These are phyloP conservation scores for Coturnix japonica DNA, from an alignment of 2,113 vertebrate genomes.

Conservation along the genomic window DNA sequence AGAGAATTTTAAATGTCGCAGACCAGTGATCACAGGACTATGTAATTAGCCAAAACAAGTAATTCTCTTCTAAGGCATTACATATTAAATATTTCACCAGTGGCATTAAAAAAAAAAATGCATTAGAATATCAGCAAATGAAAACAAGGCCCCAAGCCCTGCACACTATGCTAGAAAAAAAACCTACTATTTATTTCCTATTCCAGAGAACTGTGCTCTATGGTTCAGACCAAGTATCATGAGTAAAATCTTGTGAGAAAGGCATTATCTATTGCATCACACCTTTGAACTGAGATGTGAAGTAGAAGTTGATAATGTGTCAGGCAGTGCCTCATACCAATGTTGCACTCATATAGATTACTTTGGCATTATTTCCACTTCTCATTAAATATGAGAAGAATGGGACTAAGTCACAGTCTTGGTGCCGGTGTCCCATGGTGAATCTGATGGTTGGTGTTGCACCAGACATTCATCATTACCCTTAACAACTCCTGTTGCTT, in stretches of 20 bases:
- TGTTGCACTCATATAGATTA: not conserved
- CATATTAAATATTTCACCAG: not conserved
- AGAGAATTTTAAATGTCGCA: constrained; percentile 46
- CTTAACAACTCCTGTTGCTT: not conserved
- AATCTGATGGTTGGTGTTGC: not conserved
- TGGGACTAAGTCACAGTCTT: not conserved
- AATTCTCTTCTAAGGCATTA: constrained; percentile 19
- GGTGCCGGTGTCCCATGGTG: not conserved
- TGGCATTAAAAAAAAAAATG: not conserved
- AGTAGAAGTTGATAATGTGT: not conserved
- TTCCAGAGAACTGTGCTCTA: not conserved
- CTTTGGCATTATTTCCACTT: not conserved
- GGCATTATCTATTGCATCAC: not conserved
- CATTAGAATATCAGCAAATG: not conserved
- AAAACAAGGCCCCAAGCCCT: not conserved
- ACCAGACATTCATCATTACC: not conserved
- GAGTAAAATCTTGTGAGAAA: not conserved
- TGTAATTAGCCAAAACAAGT: constrained; percentile 56
- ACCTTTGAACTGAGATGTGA: not conserved
- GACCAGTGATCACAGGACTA: constrained; percentile 51
- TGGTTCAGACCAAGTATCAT: not conserved
- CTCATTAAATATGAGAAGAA: not conserved
- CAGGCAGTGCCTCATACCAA: not conserved
- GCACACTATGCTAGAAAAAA: not conserved
- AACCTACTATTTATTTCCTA: not conserved